Conservation (phyloP, 2,888 invertebrate species). For the Melieria picta region DNA sequence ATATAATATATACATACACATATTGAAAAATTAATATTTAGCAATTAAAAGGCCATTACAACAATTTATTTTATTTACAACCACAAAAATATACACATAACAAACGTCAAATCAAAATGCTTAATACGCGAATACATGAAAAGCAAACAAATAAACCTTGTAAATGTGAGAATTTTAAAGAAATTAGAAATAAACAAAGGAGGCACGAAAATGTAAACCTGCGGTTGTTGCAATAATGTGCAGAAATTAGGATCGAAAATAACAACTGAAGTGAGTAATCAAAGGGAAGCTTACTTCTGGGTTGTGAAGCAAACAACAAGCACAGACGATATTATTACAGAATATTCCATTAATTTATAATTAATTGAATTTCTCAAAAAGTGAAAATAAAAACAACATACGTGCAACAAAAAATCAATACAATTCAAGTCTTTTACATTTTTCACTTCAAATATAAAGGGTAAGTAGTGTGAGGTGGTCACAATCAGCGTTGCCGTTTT, state of each 20-base stretch:
- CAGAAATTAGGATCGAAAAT: conserved; percentile 14
- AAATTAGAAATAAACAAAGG: conserved; percentile 18
- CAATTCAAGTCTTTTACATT: too few species aligned
- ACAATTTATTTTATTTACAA: conserved; percentile 12
- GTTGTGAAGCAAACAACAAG: background rate
- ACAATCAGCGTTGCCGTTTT: too few species aligned
- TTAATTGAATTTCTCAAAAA: conserved; percentile 27
- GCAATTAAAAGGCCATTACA: conserved; percentile 8
- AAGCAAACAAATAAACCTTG: conserved; percentile 7
- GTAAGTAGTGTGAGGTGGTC: too few species aligned
- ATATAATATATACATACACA: conserved; percentile 19
- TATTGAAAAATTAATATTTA: conserved; percentile 23
- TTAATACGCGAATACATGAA: too few species aligned
- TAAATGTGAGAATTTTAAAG: conserved; percentile 19
- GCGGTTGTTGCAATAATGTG: conserved; percentile 11
- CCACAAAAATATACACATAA: background rate
- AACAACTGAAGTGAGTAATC: background rate
- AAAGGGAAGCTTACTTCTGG: background rate
- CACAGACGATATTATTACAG: background rate
- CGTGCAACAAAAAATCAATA: too few species aligned
- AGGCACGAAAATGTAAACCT: conserved; percentile 4
- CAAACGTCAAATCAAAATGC: background rate
- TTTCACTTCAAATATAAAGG: too few species aligned
- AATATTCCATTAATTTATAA: too few species aligned
- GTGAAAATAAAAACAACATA: background rate